Conservation (phyloP, 2,888 invertebrate species). For the Drosophila paramelanica region DNA sequence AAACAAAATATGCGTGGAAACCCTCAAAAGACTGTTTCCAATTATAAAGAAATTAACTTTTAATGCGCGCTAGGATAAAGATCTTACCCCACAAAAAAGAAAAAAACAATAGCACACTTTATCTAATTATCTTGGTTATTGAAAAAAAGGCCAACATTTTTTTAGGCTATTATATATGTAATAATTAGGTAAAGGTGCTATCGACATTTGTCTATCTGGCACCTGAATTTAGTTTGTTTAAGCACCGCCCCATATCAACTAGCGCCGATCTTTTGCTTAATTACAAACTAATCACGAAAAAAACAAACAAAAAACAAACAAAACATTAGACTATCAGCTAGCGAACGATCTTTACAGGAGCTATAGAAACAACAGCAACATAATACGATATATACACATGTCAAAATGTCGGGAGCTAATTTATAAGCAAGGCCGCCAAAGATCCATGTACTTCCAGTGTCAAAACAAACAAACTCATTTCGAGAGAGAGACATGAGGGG, state of each 20-base stretch:
- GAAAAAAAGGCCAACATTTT: conserved; percentile 35
- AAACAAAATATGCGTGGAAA: conserved; percentile 9
- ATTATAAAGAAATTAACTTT: conserved; percentile 82
- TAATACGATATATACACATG: conserved; percentile 49
- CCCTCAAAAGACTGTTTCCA: conserved; percentile 28
- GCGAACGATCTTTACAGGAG: conserved; percentile 62
- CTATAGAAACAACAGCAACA: conserved; percentile 19
- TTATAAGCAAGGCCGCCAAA: conserved; percentile 69
- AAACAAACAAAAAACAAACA: conserved; percentile 45
- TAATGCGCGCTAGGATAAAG: conserved; percentile 70
- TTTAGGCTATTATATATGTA: background rate
- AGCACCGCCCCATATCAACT: conserved; percentile 29
- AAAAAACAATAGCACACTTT: conserved; percentile 38
- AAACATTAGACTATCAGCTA: conserved; percentile 72
- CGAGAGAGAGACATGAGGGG: background rate
- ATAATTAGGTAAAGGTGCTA: conserved; percentile 48
- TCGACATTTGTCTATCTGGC: conserved; percentile 75
- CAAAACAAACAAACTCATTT: conserved; percentile 71
- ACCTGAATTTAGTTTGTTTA: conserved; percentile 54
- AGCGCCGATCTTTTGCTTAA: conserved; percentile 59
- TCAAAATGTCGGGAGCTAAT: conserved; percentile 71
- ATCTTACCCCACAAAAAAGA: conserved; percentile 42
- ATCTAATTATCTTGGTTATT: conserved; percentile 66
- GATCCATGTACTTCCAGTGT: conserved; percentile 71
- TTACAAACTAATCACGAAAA: conserved; percentile 71